Conservation (phyloP, 2,888 invertebrate genomes). For the Mactromeris polynyma region DNA sequence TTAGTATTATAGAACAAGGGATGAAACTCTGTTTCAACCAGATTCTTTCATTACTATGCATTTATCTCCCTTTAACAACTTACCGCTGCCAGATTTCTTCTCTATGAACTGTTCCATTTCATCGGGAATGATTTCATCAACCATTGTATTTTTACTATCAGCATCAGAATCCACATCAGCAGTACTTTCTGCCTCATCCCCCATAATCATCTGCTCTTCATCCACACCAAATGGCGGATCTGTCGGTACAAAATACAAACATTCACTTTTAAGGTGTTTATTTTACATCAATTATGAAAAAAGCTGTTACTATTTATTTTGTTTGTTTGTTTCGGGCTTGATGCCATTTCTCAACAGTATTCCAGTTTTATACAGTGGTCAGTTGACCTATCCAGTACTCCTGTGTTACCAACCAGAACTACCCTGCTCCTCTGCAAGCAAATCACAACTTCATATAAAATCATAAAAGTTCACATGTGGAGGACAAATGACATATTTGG, state of each 20-base stretch:
- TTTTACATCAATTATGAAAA: too few species aligned
- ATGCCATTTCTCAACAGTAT: too few species aligned
- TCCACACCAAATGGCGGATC: slow-evolving; percentile 47
- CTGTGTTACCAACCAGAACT: too few species aligned
- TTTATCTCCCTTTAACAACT: neutral
- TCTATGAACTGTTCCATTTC: slow-evolving; percentile 26
- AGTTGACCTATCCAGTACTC: too few species aligned
- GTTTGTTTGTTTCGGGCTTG: too few species aligned
- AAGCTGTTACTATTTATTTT: too few species aligned
- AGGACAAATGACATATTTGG: too few species aligned
- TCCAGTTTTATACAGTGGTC: too few species aligned
- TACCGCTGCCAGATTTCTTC: slow-evolving; percentile 43
- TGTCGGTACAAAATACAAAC: neutral
- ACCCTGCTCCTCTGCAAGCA: too few species aligned
- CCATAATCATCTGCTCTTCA: slow-evolving; percentile 52
- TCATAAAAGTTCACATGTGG: too few species aligned
- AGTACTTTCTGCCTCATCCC: neutral
- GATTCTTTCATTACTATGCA: neutral
- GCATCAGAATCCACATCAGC: neutral
- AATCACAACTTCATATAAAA: too few species aligned
- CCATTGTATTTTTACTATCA: neutral
- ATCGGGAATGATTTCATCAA: neutral
- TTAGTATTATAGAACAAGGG: neutral
- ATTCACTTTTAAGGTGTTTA: too few species aligned
- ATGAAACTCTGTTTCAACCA: neutral